Base-by-base conservation (phyloP, 2,888 invertebrate genomes). In the Limenitis camilla region DNA sequence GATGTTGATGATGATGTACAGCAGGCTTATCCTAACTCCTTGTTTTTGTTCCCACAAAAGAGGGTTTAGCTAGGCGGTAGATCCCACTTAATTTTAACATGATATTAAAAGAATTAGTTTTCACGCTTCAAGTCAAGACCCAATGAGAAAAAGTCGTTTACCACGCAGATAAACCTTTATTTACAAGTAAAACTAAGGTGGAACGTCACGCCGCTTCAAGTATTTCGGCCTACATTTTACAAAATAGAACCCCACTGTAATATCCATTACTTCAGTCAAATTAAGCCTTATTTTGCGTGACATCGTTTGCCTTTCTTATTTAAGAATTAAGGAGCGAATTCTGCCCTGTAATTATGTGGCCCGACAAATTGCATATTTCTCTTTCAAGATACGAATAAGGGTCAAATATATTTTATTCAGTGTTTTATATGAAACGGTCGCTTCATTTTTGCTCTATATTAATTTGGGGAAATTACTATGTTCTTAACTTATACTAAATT, bases 281-380 rank as follows among this genome's bases (percentile, higher is more conserved):
- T 78, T 80, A 78, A 80, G 75, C 70, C 74, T 75, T 76, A 75
- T 78, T 80, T 75, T 74, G 73, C 81, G 80, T 79, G 79, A 78
- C 78, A 71, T 67, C 74, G 68, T 76, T 77, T 71, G 69, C 71
- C 69, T 74, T 73, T 73, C 67, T 72, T 72, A 67, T 73, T 72
- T 76, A 71, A 72, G 66, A 75, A 76, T 74, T 75, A 72, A 71
- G 67, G 64, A 67, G 63, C 55, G 62, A 61, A 60, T 61, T 61
- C 59, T 46, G 59, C 56, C 56, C 60, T 66, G 64, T 74, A 75
- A 76, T 74, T 72, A 68, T 66, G 65, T 64, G 67, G 63, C 68
- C 54, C 61, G 63, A 67, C 66, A 70, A 76, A 66, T 74, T 73
- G 66, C 69, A 67, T 69, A 71, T 68, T 72, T 70, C 59, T 56